Percentiles rank a stretch among this genome's conserved stretches.
phyloP scores from a whole-genome alignment of 2,797 vertebrate genomes.

The Galaxias olidus region DNA sequence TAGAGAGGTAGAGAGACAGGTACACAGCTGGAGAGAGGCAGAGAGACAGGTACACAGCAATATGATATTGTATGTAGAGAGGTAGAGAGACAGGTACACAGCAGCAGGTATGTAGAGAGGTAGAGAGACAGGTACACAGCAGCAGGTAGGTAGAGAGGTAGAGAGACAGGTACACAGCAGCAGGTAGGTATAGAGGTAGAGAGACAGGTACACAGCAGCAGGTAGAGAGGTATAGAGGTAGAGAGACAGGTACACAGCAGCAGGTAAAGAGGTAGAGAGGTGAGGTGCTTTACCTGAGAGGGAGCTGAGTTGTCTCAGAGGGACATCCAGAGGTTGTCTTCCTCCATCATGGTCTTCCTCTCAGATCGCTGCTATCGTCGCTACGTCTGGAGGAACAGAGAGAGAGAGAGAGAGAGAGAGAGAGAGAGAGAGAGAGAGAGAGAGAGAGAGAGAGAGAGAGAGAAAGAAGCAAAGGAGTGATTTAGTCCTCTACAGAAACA shows the following conservation, averaged over 20 bases:
- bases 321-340: constrained; percentile 35
- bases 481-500: too few relatives aligned
- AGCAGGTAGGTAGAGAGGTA: neutral
- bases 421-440: neutral
- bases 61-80: too few relatives aligned
- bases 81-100: constrained; percentile 16
- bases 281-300: constrained; percentile 42
- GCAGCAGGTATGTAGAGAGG: constrained; percentile 3
- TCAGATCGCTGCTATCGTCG: constrained; percentile 24
- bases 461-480: neutral
- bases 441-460: neutral
- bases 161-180: neutral
- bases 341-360: constrained; percentile 38
- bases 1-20: neutral
- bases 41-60: neutral
- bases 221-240: constrained; percentile 38
- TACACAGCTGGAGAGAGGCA: constrained; percentile 2
- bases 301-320: constrained; percentile 45
- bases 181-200: neutral
- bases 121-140: constrained; percentile 17
- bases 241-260: too few relatives aligned
- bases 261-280: too few relatives aligned
- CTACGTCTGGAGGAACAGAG: constrained; percentile 18
- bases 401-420: constrained; percentile 11
- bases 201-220: constrained; percentile 2